Base-by-base conservation (phyloP, 2,113 vertebrate species). In the Beaufortia kweichowensis region DNA sequence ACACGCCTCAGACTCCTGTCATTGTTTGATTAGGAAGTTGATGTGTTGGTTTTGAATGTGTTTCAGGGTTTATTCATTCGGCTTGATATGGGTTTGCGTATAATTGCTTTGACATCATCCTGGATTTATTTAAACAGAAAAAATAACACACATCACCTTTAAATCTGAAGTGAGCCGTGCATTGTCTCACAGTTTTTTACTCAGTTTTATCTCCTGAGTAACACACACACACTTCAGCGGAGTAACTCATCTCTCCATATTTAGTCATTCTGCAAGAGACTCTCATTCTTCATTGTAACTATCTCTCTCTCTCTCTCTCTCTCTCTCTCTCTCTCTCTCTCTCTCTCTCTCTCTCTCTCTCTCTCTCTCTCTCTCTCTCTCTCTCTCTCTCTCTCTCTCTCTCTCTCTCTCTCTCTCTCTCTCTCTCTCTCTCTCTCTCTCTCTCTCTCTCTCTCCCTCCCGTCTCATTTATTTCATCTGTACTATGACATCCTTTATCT, bases 191-290 rank as follows among this genome's bases (percentile, higher is more conserved):
- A 55, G 60, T 28, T 70, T n/a, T n/a, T 61, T 63, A 35, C 33
- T 66, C n/a, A 23, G 61, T 73, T 19, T 21, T 39, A 35, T n/a
- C 71, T 29, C 41, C 48, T 15, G 11, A 57, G 17, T 69, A 11
- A 67, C 2, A 59, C n/a, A 68, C 5, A 59, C 35, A 33, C 14
- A 3, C 28, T 56, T 14, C n/a, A 19, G 6, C 60, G 31, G 19
- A 33, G 56, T 48, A 70, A 24, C 67, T 28, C 39, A 5, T 12
- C 28, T 55, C 46, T 53, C 68, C 68, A 41, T 71, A 59, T 72
- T 72, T 59, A 59, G 69, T 59, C 50, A 71, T 71, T 35, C n/a
- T 56, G 31, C 23, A 1, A 71, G 31, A 56, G 68, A 71, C 14
- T 8, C 31, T 28, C n/a, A 69, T 55, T 59, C 17, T 59, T 72